Conservation (phyloP, 2,113 vertebrate genomes). For the Xiphophorus hellerii region DNA sequence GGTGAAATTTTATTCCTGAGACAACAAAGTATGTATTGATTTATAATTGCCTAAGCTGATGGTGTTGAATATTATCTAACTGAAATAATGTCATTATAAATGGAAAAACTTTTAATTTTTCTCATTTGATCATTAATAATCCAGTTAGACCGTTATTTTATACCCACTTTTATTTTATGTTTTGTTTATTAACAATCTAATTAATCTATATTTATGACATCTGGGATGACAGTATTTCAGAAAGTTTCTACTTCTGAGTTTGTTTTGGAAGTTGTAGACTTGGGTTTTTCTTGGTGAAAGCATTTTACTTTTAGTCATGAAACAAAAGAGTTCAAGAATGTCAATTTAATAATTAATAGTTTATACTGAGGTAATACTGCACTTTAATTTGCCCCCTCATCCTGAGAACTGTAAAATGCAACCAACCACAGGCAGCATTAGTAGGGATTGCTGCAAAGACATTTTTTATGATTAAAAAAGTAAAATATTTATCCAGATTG, state of each 20-base stretch:
- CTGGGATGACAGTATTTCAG: too few species aligned
- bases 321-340: not conserved
- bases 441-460: not conserved
- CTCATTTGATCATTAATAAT: not conserved
- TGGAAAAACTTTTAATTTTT: not conserved
- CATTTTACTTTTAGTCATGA: not conserved
- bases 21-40: not conserved
- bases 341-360: not conserved
- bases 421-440: not conserved
- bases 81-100: too few species aligned
- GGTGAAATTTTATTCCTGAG: not conserved
- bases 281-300: too few species aligned
- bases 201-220: too few species aligned
- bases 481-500: not conserved
- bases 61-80: not conserved
- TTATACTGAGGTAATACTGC: not conserved
- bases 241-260: too few species aligned
- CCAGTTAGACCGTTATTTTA: not conserved
- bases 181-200: too few species aligned
- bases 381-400: not conserved
- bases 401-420: not conserved
- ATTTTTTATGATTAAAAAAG: not conserved
- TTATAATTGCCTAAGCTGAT: not conserved
- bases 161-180: too few species aligned
- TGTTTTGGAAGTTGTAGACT: too few species aligned